Conservation (phyloP, 2,888 invertebrate genomes). For the Epirrhoe alternata region DNA sequence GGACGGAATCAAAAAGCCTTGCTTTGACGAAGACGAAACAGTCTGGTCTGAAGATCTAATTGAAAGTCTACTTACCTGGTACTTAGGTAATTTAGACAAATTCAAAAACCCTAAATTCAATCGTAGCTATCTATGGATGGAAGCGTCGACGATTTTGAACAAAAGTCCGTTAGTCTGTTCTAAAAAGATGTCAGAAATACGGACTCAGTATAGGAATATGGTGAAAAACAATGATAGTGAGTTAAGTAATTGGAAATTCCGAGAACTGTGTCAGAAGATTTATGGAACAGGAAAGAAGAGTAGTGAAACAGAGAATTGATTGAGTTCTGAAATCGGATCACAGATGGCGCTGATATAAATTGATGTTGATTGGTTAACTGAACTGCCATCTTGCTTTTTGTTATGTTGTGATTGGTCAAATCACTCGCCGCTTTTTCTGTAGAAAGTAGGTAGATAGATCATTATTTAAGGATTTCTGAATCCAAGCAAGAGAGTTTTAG, state of each 20-base stretch:
- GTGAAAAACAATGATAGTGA: constrained; percentile 64
- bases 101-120: constrained; percentile 77
- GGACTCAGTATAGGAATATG: constrained; percentile 71
- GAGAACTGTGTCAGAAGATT: constrained; percentile 74
- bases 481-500: background rate
- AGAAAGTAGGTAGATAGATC: background rate
- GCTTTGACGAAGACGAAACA: constrained; percentile 52
- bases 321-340: background rate
- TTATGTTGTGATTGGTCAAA: constrained; percentile 9
- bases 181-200: constrained; percentile 75
- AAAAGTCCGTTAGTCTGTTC: constrained; percentile 73
- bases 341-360: constrained; percentile 6
- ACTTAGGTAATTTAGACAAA: constrained; percentile 73
- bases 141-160: constrained; percentile 64
- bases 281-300: constrained; percentile 75
- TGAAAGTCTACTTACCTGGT: constrained; percentile 70
- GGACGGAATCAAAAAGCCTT: constrained; percentile 52
- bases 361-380: constrained; percentile 5
- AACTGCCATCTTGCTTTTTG: constrained; percentile 14
- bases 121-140: constrained; percentile 73
- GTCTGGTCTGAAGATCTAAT: constrained; percentile 68
- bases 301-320: constrained; percentile 16
- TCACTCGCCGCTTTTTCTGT: background rate
- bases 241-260: constrained; percentile 67
- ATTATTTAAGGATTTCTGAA: background rate